phyloP scores from a whole-genome alignment of 2,888 invertebrate species.

The Chymomyza amoena region DNA sequence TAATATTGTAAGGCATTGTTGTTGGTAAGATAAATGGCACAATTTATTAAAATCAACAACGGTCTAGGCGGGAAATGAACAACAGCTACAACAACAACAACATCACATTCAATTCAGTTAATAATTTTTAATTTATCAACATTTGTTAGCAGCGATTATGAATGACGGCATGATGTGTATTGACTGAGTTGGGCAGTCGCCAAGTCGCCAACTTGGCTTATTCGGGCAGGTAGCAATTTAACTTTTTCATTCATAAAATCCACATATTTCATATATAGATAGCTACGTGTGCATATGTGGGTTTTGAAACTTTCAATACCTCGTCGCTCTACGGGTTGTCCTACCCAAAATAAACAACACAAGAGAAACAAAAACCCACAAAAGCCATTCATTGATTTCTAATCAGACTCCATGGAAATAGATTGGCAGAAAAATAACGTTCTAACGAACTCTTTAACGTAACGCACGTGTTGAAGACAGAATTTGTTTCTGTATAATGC shows the following conservation, averaged over 20 bases:
- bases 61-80: constrained; percentile 13
- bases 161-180: constrained; percentile 48
- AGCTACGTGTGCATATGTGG: background rate
- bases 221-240: constrained; percentile 52
- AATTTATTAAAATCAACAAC: constrained; percentile 69
- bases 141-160: constrained; percentile 70
- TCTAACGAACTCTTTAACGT: background rate
- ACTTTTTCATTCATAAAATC: constrained; percentile 9
- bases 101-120: constrained; percentile 49
- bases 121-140: constrained; percentile 72
- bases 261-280: background rate
- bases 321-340: background rate
- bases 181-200: background rate
- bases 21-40: constrained; percentile 60
- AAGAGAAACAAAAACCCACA: background rate
- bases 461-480: background rate
- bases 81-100: constrained; percentile 3
- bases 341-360: background rate
- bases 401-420: background rate
- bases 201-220: background rate
- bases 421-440: background rate
- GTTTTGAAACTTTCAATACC: background rate
- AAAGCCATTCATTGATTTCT: background rate
- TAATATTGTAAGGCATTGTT: constrained; percentile 62
- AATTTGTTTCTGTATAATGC: no score